Percentiles rank a stretch among this genome's conserved stretches.
phyloP scores from a whole-genome alignment of 1,140 invertebrate genomes.

The Drosophila arawakana region DNA sequence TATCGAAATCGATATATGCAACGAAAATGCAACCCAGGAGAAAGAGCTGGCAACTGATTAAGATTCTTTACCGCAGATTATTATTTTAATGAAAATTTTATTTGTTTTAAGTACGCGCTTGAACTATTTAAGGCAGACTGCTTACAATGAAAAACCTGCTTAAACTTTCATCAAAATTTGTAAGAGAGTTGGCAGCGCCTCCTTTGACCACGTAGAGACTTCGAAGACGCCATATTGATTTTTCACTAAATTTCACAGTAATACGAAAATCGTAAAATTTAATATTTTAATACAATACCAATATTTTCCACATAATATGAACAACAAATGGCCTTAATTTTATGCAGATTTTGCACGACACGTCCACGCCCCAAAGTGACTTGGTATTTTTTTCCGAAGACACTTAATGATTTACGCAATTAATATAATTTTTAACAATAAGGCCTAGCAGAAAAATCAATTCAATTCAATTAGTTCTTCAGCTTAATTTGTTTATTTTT shows the following conservation, averaged over 20 bases:
- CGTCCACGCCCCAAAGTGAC: conserved; percentile 52
- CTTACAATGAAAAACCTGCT: conserved; percentile 1
- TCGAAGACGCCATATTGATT: conserved; percentile 64
- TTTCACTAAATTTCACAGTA: conserved; percentile 55
- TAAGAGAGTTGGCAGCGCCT: conserved; percentile 53
- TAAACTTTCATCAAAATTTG: conserved; percentile 20
- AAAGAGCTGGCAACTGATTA: conserved; percentile 14
- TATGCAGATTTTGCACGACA: conserved; percentile 49
- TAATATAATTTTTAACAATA: conserved; percentile 20
- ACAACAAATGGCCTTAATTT: conserved; percentile 30
- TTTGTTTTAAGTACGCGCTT: conserved; percentile 25
- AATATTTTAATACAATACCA: conserved; percentile 31
- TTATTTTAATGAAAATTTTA: not conserved
- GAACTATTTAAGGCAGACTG: conserved; percentile 4
- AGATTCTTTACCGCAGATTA: conserved; percentile 4
- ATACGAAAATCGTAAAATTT: conserved; percentile 34
- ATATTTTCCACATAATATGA: conserved; percentile 42
- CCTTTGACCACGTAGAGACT: conserved; percentile 45
- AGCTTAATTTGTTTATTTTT: conserved; percentile 24
- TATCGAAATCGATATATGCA: conserved; percentile 35
- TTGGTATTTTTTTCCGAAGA: conserved; percentile 24
- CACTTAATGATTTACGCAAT: conserved; percentile 26
- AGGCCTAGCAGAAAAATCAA: conserved; percentile 27
- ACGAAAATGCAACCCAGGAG: conserved; percentile 28
- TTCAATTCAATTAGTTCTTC: conserved; percentile 19